Percentiles rank a stretch among this genome's conserved stretches.
Evolutionary conservation across 2,113 vertebrate genomes (phyloP).

Genomic region (Malurus cyaneus): DNA sequence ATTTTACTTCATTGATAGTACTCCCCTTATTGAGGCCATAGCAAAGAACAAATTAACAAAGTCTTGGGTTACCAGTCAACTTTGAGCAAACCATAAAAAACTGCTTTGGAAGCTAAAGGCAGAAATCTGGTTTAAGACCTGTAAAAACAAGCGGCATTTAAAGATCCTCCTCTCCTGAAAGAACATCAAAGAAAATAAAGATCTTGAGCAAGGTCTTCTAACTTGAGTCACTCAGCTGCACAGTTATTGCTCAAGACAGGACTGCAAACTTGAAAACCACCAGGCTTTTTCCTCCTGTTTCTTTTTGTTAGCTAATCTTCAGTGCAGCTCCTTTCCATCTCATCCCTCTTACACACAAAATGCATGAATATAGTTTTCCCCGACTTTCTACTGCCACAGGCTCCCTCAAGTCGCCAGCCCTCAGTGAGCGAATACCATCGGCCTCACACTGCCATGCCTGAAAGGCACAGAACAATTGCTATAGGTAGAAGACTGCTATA

Average conservation of each 20-base stretch:
- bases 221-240: neutral
- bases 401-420: neutral
- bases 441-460: neutral
- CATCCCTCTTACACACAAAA: neutral
- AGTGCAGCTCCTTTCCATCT: neutral
- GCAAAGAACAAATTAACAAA: neutral
- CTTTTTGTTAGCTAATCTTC: neutral
- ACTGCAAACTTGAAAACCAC: neutral
- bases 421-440: neutral
- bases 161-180: neutral
- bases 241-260: neutral
- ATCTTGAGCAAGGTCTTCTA: neutral
- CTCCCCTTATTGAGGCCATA: neutral
- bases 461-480: neutral
- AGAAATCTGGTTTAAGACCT: neutral
- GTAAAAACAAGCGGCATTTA: neutral
- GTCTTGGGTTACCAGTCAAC: neutral
- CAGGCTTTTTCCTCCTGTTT: neutral
- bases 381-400: neutral
- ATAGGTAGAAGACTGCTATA: accelerated
- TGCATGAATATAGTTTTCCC: neutral
- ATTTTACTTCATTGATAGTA: neutral
- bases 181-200: neutral
- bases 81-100: neutral
- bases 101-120: neutral